Evolutionary conservation across 2,797 vertebrate genomes (phyloP).

Genomic region (Simalia tracyae): DNA sequence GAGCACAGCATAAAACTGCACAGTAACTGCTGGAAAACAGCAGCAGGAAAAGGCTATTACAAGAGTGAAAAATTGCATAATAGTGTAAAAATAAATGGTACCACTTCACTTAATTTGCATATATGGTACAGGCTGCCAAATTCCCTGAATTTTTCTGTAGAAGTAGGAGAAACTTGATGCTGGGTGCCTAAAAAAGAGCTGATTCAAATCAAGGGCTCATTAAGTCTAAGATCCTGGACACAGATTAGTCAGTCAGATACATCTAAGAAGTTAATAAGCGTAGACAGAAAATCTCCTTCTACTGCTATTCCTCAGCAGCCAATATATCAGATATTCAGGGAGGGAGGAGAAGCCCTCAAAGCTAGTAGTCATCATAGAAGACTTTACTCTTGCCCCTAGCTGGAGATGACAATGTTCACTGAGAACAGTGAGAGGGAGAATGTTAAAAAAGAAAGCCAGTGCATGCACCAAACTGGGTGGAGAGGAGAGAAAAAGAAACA

Average conservation of each 20-base stretch:
- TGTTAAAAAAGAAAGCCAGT: not conserved
- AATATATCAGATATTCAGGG: not conserved
- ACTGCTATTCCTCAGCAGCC: not conserved
- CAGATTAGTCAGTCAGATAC: not conserved
- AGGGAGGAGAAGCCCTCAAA: not conserved
- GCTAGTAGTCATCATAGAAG: not conserved
- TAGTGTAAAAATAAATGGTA: not conserved
- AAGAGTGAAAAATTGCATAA: not conserved
- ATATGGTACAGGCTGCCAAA: not conserved
- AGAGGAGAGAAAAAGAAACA: not conserved
- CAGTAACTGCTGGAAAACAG: not conserved
- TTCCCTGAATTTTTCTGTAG: not conserved
- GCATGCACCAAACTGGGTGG: not conserved
- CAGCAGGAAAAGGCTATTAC: not conserved
- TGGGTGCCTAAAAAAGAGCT: not conserved
- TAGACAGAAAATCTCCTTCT: not conserved
- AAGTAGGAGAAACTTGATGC: not conserved
- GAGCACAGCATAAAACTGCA: not conserved
- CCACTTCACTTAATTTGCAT: not conserved
- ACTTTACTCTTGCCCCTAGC: not conserved
- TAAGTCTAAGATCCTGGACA: not conserved
- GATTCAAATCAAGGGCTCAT: not conserved
- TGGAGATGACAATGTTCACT: not conserved
- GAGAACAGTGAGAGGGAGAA: not conserved
- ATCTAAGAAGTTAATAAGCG: not conserved